Base-by-base conservation (phyloP, 2,888 invertebrate species). In the Automeris io region DNA sequence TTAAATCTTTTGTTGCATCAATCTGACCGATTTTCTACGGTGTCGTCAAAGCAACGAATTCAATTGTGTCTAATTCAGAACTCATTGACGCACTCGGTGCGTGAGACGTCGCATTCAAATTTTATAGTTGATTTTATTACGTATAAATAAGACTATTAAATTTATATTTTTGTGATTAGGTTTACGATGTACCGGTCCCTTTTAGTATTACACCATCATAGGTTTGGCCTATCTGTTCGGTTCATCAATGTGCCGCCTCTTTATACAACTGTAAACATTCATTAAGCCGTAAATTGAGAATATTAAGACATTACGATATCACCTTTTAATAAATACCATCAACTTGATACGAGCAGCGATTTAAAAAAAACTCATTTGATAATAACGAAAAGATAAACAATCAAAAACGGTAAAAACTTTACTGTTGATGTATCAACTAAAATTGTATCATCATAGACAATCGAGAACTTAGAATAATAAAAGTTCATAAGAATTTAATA, bases 91-190 rank as follows among this genome's bases (percentile, higher is more conserved):
- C 67, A 67, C 70, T 54, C 64, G 70, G 64, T 66, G 68, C 71
- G 68, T 71, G 75, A 77, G 74, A 70, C 71, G 70, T 61, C 63
- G 61, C 70, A 74, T 76, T 75, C 71, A 74, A 71, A 63, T 68
- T 83, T 82, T 81, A 82, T 79, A 72, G 78, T 70, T 61, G 59
- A 57, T 71, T 83, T 85, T 81, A 82, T 81, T 75, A 75, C 67
- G 58, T 72, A 70, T 75, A 81, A 81, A 83, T 80, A 77, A 80
- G 80, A 68, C 72, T 66, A 71, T 82, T 72, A 81, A 74, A 71
- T 78, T 76, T 79, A 81, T 79, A 69, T 74, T 69, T 61, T 60
- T 63, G 70, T 77, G 77, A 79, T 80, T 75, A 75, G 66, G 56
- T 80, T 79, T 74, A 83, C 61, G 75, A 72, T 57, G 51, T 49